A percentile compares a stretch with the other conserved stretches of the same genome.
Evolutionary conservation across 2,888 invertebrate species (phyloP).

Genomic region (Apodemia arnacis): DNA sequence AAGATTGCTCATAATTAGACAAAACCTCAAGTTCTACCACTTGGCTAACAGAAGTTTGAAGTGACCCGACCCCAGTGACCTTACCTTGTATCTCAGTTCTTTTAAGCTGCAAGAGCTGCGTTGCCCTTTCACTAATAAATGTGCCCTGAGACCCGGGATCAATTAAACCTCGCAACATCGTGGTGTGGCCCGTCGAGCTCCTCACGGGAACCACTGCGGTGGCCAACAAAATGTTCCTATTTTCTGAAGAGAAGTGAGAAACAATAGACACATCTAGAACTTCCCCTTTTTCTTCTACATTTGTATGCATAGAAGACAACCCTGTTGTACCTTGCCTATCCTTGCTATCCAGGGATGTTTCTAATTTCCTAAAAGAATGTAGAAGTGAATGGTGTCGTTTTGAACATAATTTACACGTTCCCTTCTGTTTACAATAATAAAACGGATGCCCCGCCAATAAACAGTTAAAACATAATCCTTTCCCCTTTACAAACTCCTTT

Average conservation of each 20-base stretch:
- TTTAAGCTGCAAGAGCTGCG: not conserved
- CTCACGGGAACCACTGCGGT: slow-evolving; percentile 64
- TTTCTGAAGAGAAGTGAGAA: slow-evolving; percentile 43
- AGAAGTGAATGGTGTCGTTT: slow-evolving; percentile 66
- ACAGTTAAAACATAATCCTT: not conserved
- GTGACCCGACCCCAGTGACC: slow-evolving; percentile 41
- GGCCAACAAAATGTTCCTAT: slow-evolving; percentile 54
- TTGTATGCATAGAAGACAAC: slow-evolving; percentile 33
- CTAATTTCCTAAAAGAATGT: slow-evolving; percentile 49
- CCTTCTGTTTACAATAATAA: slow-evolving; percentile 49
- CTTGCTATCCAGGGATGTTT: slow-evolving; percentile 37
- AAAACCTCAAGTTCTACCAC: not conserved
- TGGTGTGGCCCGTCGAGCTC: not conserved
- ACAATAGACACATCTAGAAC: slow-evolving; percentile 52
- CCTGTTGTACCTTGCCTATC: slow-evolving; percentile 21
- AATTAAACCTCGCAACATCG: not conserved
- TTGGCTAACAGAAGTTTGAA: slow-evolving; percentile 2
- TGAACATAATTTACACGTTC: slow-evolving; percentile 57
- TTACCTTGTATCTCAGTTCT: slow-evolving; percentile 22
- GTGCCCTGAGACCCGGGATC: not conserved
- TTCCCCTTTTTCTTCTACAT: slow-evolving; percentile 42
- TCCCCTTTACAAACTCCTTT: not conserved
- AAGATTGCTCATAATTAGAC: slow-evolving; percentile 38
- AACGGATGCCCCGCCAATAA: not conserved
- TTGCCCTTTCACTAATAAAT: not conserved